phyloP scores from a whole-genome alignment of 2,888 invertebrate genomes.

The Cantharis nigra region DNA sequence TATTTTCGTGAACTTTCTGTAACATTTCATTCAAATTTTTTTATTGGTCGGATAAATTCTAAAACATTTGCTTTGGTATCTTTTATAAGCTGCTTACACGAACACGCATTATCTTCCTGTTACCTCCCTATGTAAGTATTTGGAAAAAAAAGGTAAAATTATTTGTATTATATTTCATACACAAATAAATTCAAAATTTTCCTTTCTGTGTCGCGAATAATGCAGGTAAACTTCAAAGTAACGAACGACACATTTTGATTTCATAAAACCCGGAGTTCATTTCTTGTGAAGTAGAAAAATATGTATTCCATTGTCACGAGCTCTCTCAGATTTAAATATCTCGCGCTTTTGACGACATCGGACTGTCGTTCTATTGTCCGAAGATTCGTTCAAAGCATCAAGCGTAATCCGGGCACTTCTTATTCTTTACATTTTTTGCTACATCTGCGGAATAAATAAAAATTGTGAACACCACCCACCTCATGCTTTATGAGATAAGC shows the following conservation, averaged over 20 bases:
- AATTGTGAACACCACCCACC: constrained; percentile 22
- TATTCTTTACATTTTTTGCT: constrained; percentile 34
- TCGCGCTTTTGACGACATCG: constrained; percentile 39
- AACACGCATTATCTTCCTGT: not conserved
- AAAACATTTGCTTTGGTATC: not conserved
- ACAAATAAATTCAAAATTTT: constrained; percentile 22
- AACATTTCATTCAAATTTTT: not conserved
- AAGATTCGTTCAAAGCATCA: constrained; percentile 22
- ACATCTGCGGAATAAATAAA: constrained; percentile 36
- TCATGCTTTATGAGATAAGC: constrained; percentile 19
- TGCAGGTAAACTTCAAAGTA: constrained; percentile 24
- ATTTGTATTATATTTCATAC: constrained; percentile 11
- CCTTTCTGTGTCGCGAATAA: constrained; percentile 3
- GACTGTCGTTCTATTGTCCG: constrained; percentile 38
- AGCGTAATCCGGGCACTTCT: constrained; percentile 34
- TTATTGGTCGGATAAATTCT: not conserved
- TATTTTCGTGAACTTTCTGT: not conserved
- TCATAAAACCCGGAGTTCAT: constrained; percentile 30
- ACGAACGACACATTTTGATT: constrained; percentile 25
- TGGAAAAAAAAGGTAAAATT: not conserved
- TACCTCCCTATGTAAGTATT: not conserved
- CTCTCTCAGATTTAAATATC: constrained; percentile 46
- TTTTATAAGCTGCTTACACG: not conserved
- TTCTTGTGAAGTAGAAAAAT: constrained; percentile 47
- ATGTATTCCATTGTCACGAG: constrained; percentile 47